phyloP scores from a whole-genome alignment of 2,797 vertebrate species.

The Poecile montanus region DNA sequence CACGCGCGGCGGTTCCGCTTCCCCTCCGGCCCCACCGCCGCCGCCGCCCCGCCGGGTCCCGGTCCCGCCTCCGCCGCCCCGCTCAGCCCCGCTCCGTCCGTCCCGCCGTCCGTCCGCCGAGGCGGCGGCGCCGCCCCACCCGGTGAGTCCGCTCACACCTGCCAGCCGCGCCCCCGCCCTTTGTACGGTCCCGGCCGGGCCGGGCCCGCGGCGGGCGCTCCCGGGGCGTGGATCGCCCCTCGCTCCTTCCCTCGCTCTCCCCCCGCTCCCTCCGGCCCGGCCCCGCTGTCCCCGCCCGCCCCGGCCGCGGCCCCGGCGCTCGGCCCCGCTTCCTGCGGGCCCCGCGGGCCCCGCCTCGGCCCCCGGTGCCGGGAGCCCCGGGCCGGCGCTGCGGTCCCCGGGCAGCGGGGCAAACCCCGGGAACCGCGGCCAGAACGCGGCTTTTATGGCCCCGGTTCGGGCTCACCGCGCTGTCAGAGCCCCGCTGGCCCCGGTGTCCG shows the following conservation, averaged over 20 bases:
- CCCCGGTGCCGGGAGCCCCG: not conserved
- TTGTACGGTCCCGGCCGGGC: not conserved
- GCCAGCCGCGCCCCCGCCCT: not conserved
- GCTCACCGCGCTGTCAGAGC: not conserved
- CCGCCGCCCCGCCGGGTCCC: not conserved
- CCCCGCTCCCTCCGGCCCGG: not conserved
- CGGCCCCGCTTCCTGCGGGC: not conserved
- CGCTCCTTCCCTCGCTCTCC: not conserved
- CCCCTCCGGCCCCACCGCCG: constrained; percentile 52
- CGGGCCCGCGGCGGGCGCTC: not conserved
- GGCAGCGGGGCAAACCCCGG: not conserved
- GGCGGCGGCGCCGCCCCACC: not conserved
- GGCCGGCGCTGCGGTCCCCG: not conserved
- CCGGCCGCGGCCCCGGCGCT: not conserved
- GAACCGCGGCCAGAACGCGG: not conserved
- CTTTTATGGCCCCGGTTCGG: accelerated
- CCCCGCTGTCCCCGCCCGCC: not conserved
- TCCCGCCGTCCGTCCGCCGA: not conserved
- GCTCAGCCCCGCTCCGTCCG: not conserved
- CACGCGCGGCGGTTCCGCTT: constrained; percentile 79
- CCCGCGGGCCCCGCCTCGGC: not conserved
- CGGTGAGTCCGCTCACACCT: constrained; percentile 33
- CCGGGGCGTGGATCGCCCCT: not conserved
- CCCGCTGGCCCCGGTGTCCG: not conserved
- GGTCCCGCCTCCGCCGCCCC: not conserved